Base-by-base conservation (phyloP, 2,797 vertebrate species). In the Acrossocheilus fasciatus region DNA sequence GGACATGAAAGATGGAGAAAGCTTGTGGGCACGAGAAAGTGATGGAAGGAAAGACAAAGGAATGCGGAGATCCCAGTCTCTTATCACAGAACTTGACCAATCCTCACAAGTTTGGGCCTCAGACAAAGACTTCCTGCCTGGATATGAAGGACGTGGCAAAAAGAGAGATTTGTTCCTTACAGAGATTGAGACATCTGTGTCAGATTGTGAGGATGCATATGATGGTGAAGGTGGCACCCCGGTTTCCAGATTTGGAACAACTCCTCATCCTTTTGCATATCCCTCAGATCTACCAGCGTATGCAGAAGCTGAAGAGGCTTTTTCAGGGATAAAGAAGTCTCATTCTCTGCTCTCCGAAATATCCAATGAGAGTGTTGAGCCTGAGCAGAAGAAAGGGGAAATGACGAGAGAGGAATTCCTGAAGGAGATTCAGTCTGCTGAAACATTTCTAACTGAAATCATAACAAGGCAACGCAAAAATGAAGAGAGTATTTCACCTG, bases 371-470 rank as follows among this genome's bases (percentile, higher is more conserved):
- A 94, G 90, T 72, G 66, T 75, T 0, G 94, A 93, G 74, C 90
- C 91, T 83, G 89, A 94, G 88, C 87, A 91, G 23, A 92, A 84
- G 83, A 92, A 88, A 91, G 87, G 88, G 62, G 94, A 96, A 94
- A 95, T 96, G 95, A 95, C 96, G 79, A 93, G 95, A 59, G 96
- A 96, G 68, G 95, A 95, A 88, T 96, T 96, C 81, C 82, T 96
- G 10, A 95, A 95, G 88, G 95, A 96, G 91, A 96, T 96, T 86
- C 95, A 96, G 18, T 96, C 95, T 83, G 96, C 95, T 5, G 96
- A 96, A 89, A 96, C 95, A 4, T 96, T 96, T 91, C 91, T 96
- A 76, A 96, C 96, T 7, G 95, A 96, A 92, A 96, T 96, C 77
- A 96, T 96, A 90, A 95, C 95, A 0, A 94, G 95, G 88, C 95